Conservation (phyloP, 2,113 vertebrate species). For the Bambusicola thoracicus region DNA sequence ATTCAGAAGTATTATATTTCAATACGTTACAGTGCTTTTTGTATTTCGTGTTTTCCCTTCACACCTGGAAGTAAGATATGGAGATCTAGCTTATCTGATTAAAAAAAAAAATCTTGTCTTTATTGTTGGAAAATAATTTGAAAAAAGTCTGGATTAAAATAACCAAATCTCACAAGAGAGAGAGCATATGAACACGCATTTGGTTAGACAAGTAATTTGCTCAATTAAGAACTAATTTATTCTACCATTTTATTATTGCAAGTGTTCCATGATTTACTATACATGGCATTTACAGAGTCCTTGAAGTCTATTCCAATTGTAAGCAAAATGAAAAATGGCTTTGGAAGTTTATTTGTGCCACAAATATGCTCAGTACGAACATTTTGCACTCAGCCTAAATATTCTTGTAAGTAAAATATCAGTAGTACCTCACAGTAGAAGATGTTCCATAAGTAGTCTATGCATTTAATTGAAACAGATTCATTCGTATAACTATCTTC, state of each 20-base stretch:
- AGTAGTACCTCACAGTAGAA: neutral
- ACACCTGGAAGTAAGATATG: neutral
- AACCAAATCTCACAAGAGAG: neutral
- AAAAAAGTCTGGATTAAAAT: neutral
- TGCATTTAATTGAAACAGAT: neutral
- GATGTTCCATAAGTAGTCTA: neutral
- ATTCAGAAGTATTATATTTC: neutral
- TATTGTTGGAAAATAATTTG: neutral
- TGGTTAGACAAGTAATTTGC: neutral
- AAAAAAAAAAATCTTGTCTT: neutral
- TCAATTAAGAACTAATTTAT: conserved; percentile 8
- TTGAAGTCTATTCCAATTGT: neutral
- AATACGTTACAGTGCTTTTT: neutral
- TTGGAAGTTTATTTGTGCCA: neutral
- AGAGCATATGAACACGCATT: neutral
- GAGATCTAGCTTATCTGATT: neutral
- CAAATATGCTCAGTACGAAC: neutral
- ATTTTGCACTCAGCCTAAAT: neutral
- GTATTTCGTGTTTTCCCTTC: neutral
- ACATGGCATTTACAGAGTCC: neutral
- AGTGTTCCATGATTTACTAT: neutral
- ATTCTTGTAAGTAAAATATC: neutral
- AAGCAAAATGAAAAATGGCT: neutral
- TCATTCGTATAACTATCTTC: neutral
- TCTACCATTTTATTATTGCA: neutral